These are phyloP conservation scores for Drosophila hamatofila DNA, from an alignment of 2,888 invertebrate genomes.

Conservation along the genomic window DNA sequence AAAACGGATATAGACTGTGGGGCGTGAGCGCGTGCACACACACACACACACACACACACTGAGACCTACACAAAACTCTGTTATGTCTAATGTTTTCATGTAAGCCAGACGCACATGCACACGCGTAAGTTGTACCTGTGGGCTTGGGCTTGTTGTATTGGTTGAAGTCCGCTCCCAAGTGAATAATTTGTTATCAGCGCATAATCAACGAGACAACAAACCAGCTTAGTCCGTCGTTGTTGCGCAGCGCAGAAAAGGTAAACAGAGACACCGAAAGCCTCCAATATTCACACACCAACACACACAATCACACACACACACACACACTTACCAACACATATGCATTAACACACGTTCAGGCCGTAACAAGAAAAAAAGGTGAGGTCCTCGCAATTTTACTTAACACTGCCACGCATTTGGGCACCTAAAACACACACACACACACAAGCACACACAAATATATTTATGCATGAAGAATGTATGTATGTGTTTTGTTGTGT, in stretches of 20 bases:
- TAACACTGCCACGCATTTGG: slow-evolving; percentile 57
- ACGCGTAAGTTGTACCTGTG: slow-evolving; percentile 31
- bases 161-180: slow-evolving; percentile 75
- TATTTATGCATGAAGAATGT: slow-evolving; percentile 8
- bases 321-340: too few species aligned
- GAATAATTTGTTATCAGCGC: slow-evolving; percentile 83
- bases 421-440: slow-evolving; percentile 23
- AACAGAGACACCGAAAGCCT: slow-evolving; percentile 46
- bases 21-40: slow-evolving; percentile 24
- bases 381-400: slow-evolving; percentile 71
- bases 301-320: neutral
- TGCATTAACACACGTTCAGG: neutral
- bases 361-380: slow-evolving; percentile 51
- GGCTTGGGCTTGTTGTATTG: slow-evolving; percentile 38
- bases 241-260: slow-evolving; percentile 46
- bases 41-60: slow-evolving; percentile 20
- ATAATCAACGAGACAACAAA: slow-evolving; percentile 80
- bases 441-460: neutral
- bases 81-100: slow-evolving; percentile 67
- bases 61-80: slow-evolving; percentile 15
- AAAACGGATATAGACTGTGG: slow-evolving; percentile 29
- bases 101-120: slow-evolving; percentile 46
- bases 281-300: neutral
- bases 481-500: slow-evolving; percentile 31
- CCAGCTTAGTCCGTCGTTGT: slow-evolving; percentile 32